Percentiles rank a stretch among this genome's conserved stretches.
Conservation (phyloP, 2,888 invertebrate species). For the Amiota communis region DNA sequence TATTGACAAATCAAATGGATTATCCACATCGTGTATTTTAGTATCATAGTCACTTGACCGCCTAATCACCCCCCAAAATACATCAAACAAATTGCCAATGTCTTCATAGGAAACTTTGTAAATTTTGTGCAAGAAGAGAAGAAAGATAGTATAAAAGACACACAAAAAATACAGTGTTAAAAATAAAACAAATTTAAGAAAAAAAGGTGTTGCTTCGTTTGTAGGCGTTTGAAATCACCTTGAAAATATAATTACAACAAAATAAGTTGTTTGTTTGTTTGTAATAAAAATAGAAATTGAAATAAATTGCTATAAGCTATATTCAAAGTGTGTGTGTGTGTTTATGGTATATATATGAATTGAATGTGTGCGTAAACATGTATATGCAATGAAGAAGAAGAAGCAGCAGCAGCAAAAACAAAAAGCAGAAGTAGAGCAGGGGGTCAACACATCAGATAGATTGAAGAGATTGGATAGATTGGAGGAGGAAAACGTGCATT, state of each 20-base stretch:
- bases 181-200: neutral
- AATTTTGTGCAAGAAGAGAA: neutral
- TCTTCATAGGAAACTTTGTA: too few species aligned
- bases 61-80: too few species aligned
- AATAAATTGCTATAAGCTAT: neutral
- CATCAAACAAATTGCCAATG: too few species aligned
- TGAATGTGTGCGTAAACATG: slow-evolving; percentile 8
- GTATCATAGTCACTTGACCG: too few species aligned
- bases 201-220: neutral
- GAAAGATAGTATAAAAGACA: neutral
- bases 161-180: neutral
- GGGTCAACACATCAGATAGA: slow-evolving; percentile 6
- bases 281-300: slow-evolving; percentile 4
- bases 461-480: too few species aligned
- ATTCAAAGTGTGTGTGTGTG: neutral
- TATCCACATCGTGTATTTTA: too few species aligned
- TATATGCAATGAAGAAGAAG: slow-evolving; percentile 15
- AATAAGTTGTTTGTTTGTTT: slow-evolving; percentile 1
- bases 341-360: too few species aligned
- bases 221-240: slow-evolving; percentile 7
- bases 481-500: neutral
- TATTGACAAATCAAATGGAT: too few species aligned
- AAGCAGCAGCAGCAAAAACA: slow-evolving; percentile 4
- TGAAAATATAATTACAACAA: neutral
- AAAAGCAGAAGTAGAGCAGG: slow-evolving; percentile 18